Conservation (phyloP, 1,140 invertebrate genomes). For the Cydia splendana region DNA sequence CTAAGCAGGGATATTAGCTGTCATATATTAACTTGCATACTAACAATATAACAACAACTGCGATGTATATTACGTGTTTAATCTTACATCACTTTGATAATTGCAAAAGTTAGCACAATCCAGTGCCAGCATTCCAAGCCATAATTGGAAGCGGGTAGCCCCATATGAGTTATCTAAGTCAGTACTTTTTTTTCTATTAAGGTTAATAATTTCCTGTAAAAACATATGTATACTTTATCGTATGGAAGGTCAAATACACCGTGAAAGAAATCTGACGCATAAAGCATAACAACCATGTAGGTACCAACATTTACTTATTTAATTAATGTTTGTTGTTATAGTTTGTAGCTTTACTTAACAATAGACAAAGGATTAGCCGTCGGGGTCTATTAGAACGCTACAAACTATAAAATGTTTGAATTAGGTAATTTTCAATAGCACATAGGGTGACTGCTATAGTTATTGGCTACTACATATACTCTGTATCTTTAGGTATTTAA, state of each 20-base stretch:
- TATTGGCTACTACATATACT: too few relatives aligned
- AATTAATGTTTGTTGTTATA: too few relatives aligned
- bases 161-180: not conserved
- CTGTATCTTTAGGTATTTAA: too few relatives aligned
- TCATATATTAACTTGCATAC: not conserved
- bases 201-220: not conserved
- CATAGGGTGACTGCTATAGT: too few relatives aligned
- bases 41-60: not conserved
- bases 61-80: not conserved
- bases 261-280: too few relatives aligned
- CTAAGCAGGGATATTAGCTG: not conserved
- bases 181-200: slow-evolving; percentile 2
- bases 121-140: not conserved
- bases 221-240: not conserved
- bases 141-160: not conserved
- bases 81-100: not conserved
- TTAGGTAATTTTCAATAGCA: too few relatives aligned
- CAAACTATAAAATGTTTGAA: too few relatives aligned
- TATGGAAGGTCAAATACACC: not conserved
- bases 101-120: not conserved
- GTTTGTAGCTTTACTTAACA: too few relatives aligned
- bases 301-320: too few relatives aligned
- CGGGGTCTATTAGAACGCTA: too few relatives aligned
- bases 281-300: too few relatives aligned
- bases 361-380: too few relatives aligned